Evolutionary conservation across 2,797 vertebrate genomes (phyloP), one percentile per base, ranked within the genome.

Genomic region (Lepus oiostolus): DNA sequence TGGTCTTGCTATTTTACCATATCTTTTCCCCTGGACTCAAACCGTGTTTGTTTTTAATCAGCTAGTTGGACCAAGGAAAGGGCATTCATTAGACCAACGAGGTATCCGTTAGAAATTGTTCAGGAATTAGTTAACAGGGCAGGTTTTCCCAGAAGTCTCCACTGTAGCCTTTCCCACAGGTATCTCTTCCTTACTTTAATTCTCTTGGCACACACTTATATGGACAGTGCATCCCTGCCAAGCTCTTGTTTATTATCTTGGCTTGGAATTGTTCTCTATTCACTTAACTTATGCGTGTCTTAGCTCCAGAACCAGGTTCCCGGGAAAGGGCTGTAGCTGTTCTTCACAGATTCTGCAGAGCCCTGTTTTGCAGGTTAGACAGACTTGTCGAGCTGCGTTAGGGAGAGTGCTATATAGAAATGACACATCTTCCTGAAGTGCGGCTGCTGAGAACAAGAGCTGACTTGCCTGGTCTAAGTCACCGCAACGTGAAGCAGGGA

Each of bases 161-260:
- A 72, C 85, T 63, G 28, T 7, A 87, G 42, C 7, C 54, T 90
- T 95, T 85, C 96, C 91, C 94, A 94, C 80, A 94, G 95, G 63
- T 93, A 90, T 96, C 86, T 85, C 16, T 95, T 93, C 35, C 62
- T 80, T 84, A 77, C 79, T 91, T 85, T 94, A 81, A 85, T 68
- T 91, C 24, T 85, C 54, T 95, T 97, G 92, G 82, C 85, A 85
- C 17, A 35, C 79, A 42, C 19, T 30, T n/a, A 84, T 10, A 76
- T 19, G 90, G 74, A 30, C 42, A 91, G 65, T 32, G 42, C 35
- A 75, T 76, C 38, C 79, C 30, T 54, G 63, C 83, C 85, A 96
- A 95, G 50, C 1, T 12, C 71, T 76, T 92, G 85, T 95, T 88
- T 94, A 75, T 95, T 93, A 72, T 84, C 77, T 95, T 95, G 71